Base-by-base conservation (phyloP, 2,888 invertebrate genomes). In the Rhagium mordax region DNA sequence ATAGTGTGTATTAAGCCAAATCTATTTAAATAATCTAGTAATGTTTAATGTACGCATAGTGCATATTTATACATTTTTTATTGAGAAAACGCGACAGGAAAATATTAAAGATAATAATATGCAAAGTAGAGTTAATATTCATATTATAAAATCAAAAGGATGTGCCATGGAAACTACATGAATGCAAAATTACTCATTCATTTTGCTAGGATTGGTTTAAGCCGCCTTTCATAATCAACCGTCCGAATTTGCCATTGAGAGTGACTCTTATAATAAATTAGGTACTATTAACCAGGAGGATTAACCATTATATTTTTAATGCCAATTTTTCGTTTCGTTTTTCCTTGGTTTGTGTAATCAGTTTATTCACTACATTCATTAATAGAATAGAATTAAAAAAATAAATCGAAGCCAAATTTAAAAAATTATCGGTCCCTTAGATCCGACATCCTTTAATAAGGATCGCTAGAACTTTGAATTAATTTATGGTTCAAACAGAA, bases 41-140 rank as follows among this genome's bases (percentile, higher is more conserved):
- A 15, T 66, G 55, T 6, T 55, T 33, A n/a, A 18, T 21, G 49
- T 20, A 55, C 29, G 66, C 29, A 41, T 5, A 33, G 3, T 47
- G 55, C 21, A 66, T 66, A 55, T 41, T 24, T 29, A 53, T 65
- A 20, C 18, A 29, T 7, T 8, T 21, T 55, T 61, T 61, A 70
- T 20, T n/a, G 24, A 59, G 29, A 51, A 51, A 49, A 65, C 55
- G 59, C 66, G 67, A 82, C 84, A 82, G 83, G 84, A 83, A 83
- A 82, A 77, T 80, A 75, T 70, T 71, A 73, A 75, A 74, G 72
- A 75, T 81, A 80, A 82, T 80, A 77, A 80, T 80, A 84, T 82
- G 82, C 80, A 81, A 78, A 81, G 71, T 78, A 72, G 76, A 77
- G 78, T 83, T 84, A 83, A 82, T 81, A 84, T 84, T 83, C 84